phyloP scores from a whole-genome alignment of 2,888 invertebrate genomes.

The Pharmacophagus antenor region DNA sequence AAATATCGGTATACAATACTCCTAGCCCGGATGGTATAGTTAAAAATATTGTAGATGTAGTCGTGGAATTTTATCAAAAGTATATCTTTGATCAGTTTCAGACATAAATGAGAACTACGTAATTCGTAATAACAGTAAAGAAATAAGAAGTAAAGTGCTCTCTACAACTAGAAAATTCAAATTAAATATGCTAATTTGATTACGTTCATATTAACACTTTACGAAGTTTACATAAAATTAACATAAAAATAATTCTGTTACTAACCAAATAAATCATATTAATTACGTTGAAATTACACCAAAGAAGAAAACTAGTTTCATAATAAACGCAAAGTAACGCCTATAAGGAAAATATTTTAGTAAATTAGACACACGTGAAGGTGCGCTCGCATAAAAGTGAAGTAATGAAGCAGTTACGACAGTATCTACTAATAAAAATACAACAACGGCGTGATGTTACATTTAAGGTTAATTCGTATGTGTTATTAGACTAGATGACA shows the following conservation, averaged over 20 bases:
- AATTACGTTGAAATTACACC: neutral
- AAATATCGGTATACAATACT: no score
- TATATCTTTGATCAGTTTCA: no score
- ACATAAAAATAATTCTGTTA: neutral
- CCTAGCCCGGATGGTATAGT: no score
- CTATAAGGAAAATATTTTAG: slow-evolving; percentile 1
- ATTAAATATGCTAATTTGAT: slow-evolving; percentile 1
- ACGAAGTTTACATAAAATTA: slow-evolving; percentile 4
- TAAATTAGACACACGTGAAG: slow-evolving; percentile 11
- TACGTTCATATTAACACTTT: slow-evolving; percentile 9
- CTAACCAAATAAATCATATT: slow-evolving; percentile 4
- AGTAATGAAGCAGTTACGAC: slow-evolving; percentile 8
- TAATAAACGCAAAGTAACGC: neutral
- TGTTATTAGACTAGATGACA: slow-evolving; percentile 16
- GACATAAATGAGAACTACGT: no score
- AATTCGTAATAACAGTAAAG: no score
- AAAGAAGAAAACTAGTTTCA: neutral
- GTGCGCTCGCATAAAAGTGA: slow-evolving; percentile 4
- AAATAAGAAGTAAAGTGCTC: no score
- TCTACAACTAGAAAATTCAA: neutral
- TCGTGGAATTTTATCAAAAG: no score
- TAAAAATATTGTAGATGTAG: no score
- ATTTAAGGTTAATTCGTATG: slow-evolving; percentile 15
- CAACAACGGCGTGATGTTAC: slow-evolving; percentile 10
- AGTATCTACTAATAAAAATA: neutral